Evolutionary conservation across 2,113 vertebrate genomes (phyloP).

Genomic region (Pseudopodoces humilis): DNA sequence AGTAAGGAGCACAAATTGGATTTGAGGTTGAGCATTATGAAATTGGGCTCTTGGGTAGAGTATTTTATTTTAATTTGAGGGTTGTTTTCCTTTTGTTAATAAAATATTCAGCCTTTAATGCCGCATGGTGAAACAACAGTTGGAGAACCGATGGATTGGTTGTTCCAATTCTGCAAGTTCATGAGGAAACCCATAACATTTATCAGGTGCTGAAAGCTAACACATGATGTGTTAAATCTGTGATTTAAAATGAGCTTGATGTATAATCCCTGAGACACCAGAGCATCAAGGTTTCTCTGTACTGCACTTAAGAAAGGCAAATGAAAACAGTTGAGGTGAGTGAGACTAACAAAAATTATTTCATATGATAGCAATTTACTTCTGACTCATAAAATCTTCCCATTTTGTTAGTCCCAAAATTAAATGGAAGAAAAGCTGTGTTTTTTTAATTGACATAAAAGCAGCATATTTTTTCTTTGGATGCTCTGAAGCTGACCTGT

Average conservation of each 20-base stretch:
- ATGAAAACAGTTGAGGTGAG: conserved; percentile 42
- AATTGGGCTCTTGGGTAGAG: neutral
- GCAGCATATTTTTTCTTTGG: neutral
- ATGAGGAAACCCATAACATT: conserved; percentile 44
- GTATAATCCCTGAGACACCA: conserved; percentile 8
- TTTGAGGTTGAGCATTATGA: neutral
- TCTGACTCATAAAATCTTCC: conserved; percentile 1
- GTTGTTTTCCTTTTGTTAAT: conserved; percentile 24
- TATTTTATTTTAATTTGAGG: conserved; percentile 10
- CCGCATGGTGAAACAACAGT: conserved; percentile 19
- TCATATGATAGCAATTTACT: neutral
- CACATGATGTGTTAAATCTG: conserved; percentile 43
- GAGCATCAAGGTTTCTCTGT: conserved; percentile 13
- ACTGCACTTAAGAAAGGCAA: conserved; percentile 20
- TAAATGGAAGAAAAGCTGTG: conserved; percentile 7
- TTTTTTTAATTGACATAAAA: neutral
- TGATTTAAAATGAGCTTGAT: conserved; percentile 35
- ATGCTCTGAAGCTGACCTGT: conserved; percentile 15
- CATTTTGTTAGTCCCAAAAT: neutral
- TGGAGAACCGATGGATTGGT: neutral
- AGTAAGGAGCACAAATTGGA: neutral
- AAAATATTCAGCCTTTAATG: conserved; percentile 40
- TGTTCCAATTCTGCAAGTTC: neutral
- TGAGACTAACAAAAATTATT: conserved; percentile 7
- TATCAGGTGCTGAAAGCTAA: conserved; percentile 46